Base-by-base conservation (phyloP, 2,888 invertebrate species). In the Gandaritis pyraliata region DNA sequence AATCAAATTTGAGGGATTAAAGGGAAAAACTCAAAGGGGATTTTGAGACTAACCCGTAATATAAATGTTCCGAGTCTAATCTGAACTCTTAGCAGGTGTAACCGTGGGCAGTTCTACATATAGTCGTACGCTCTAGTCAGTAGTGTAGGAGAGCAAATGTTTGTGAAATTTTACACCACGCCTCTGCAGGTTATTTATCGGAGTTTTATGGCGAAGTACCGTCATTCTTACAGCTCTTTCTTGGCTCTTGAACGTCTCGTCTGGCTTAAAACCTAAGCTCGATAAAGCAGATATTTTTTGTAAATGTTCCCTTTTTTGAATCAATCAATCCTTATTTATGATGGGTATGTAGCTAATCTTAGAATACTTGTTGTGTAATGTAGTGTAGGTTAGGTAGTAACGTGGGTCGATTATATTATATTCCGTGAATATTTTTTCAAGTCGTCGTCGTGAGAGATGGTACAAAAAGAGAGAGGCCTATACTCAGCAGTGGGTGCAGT, bases 91-190 rank as follows among this genome's bases (percentile, higher is more conserved):
- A 66, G 70, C 68, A 65, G 56, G 54, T 63, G 53, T 29, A 16
- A 29, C 55, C 56, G 64, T 62, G 65, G 61, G 63, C 51, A 62
- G 64, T 63, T 57, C 61, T 56, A n/a, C n/a, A n/a, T n/a, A 61
- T 50, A 65, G 55, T 65, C 11, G 56, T 66, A 52, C 38, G 58
- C 58, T 63, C 56, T 57, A 51, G 56, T 29, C 41, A 41, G 41
- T 46, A 51, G 41, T 33, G 16, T 18, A 61, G 29, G 48, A 36
- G 58, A 43, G 33, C 54, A 45, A 23, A 43, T 62, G 29, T 53
- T 58, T 50, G 23, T 45, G 54, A 30, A 38, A 29, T 54, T 54
- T 49, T 29, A 41, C 23, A 16, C 41, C 49, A 53, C 39, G 29
- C 45, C 51, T 50, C 48, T 30, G 53, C 52, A 46, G 46, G 52